Base-by-base conservation (phyloP, 2,888 invertebrate genomes). In the Euplagia quadripunctaria region DNA sequence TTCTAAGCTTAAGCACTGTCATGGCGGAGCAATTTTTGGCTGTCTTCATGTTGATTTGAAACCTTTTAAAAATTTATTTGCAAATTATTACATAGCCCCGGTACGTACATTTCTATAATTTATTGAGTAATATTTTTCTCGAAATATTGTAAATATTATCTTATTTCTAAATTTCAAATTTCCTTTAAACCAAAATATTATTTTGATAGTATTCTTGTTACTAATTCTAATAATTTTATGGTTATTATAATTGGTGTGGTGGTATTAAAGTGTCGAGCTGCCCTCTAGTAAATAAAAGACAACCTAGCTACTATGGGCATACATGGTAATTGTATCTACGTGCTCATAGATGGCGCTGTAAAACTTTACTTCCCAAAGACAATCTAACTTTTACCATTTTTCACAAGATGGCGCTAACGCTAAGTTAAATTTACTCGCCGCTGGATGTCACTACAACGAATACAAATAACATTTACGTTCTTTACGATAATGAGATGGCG, bases 21-120 rank as follows among this genome's bases (percentile, higher is more conserved):
- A 58, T 64, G 63, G 63, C 63, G 41, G 63, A 64, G 63, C 17
- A 17, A 0, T 71, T 88, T 90, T 90, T 87, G 68, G 16, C 8
- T 2, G 55, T 76, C 76, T 77, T 75, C 42, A 55, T 31, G 16
- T 61, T 31, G 31, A 31, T 31, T n/a, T n/a, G 2, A 31, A 31
- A 31, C 31, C 31, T 31, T 31, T 31, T 31, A 31, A 2, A 31
- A 31, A 31, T 31, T 31, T 31, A 31, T 1, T 31, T n/a, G 49
- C 0, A 42, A 16, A 20, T 1, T 2, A 17, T 52, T n/a, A n/a
- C n/a, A 51, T 4, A 20, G n/a, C 1, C 4, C n/a, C 12, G n/a
- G n/a, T 8, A 55, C 9, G 58, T 20, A 58, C 12, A 12, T 4
- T 58, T 4, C 12, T 58, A 52, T 4, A 20, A 5, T 58, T 58